Percentiles rank a stretch among this genome's conserved stretches.
Conservation (phyloP, 2,888 invertebrate species). For the Lydus trimaculatus region DNA sequence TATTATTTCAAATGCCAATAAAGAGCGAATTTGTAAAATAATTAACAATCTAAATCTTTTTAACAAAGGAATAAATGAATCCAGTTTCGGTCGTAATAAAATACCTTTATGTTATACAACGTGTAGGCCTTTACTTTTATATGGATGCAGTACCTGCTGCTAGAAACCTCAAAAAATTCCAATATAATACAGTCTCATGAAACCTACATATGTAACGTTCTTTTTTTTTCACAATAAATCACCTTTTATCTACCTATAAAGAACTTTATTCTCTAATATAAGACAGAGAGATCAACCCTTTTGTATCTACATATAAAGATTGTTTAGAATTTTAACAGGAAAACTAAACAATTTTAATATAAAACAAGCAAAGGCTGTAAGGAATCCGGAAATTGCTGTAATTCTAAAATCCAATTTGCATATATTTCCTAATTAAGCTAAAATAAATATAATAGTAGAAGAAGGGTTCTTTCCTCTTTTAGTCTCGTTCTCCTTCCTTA, state of each 20-base stretch:
- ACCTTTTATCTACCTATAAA: background rate
- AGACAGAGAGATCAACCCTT: background rate
- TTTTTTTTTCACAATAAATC: background rate
- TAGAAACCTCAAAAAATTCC: conserved; percentile 1
- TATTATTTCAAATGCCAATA: background rate
- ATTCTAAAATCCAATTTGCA: conserved; percentile 14
- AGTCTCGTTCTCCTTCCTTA: background rate
- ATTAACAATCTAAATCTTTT: background rate
- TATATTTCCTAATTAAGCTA: conserved; percentile 19
- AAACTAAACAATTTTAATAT: conserved; percentile 5
- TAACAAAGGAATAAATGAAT: background rate
- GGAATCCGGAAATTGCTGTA: conserved; percentile 10
- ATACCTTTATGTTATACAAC: background rate
- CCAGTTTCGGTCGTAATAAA: background rate
- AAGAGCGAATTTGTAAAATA: background rate
- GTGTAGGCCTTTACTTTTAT: background rate
- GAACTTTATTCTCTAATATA: background rate
- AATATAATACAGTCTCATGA: background rate
- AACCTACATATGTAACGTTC: background rate
- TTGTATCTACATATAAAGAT: background rate
- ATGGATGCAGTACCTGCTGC: background rate
- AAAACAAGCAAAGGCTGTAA: background rate
- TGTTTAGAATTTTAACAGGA: background rate
- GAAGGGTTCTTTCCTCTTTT: background rate
- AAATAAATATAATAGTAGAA: conserved; percentile 17